Conservation (phyloP, 1,140 invertebrate genomes). For the Papilio polytes region DNA sequence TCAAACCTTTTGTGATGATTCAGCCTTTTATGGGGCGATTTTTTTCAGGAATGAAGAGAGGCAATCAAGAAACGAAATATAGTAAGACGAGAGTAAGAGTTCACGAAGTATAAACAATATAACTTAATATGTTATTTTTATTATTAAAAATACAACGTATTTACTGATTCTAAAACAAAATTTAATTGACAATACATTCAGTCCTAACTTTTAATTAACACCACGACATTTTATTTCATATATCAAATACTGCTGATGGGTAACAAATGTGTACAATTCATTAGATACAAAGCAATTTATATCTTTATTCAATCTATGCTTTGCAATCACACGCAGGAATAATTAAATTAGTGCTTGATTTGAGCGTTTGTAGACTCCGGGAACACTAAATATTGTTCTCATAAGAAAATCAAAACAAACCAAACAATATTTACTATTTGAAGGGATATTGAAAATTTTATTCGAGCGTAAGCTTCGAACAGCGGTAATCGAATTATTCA, state of each 20-base stretch:
- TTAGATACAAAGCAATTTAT: not conserved
- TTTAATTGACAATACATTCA: too few species aligned
- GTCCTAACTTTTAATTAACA: not conserved
- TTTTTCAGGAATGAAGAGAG: too few species aligned
- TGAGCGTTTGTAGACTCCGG: not conserved
- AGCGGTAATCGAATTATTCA: slow-evolving; percentile 4
- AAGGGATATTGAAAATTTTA: not conserved
- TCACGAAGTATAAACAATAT: too few species aligned
- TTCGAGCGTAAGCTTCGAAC: not conserved
- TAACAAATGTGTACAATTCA: not conserved
- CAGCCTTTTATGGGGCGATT: not conserved
- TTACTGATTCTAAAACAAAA: too few species aligned
- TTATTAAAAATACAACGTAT: too few species aligned
- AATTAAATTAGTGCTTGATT: not conserved
- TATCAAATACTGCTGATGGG: too few species aligned
- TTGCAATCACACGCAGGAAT: not conserved
- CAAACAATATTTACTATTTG: not conserved
- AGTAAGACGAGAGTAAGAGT: too few species aligned
- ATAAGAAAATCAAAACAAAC: not conserved
- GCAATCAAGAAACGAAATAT: too few species aligned
- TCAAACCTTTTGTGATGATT: not conserved
- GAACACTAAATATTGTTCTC: not conserved
- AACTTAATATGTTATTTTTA: too few species aligned
- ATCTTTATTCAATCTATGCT: not conserved
- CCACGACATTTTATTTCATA: not conserved